Evolutionary conservation across 2,888 invertebrate genomes (phyloP).

Genomic region (Rhopalosiphum nymphaeae): DNA sequence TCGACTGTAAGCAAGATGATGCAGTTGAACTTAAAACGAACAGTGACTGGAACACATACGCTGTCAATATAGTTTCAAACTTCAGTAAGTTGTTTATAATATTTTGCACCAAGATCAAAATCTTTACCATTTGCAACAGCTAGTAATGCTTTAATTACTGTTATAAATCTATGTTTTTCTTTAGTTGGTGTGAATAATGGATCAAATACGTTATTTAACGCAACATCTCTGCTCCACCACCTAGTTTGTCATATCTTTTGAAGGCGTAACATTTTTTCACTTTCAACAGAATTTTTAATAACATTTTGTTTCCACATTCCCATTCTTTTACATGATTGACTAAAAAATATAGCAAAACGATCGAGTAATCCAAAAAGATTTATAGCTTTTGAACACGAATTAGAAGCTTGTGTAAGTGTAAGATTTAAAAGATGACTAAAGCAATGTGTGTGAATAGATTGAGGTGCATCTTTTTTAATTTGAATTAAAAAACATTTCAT

Average conservation of each 20-base stretch:
- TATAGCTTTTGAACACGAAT: neutral
- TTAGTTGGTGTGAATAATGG: neutral
- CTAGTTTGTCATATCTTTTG: slow-evolving; percentile 8
- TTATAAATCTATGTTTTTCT: slow-evolving; percentile 22
- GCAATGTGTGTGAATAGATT: neutral
- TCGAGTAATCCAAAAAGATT: too few relatives aligned
- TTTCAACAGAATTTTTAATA: too few relatives aligned
- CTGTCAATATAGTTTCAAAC: too few relatives aligned
- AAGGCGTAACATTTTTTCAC: neutral
- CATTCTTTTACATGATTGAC: neutral
- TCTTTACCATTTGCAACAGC: too few relatives aligned
- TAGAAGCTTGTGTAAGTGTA: slow-evolving; percentile 2
- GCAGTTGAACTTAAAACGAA: too few relatives aligned
- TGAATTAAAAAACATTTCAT: neutral
- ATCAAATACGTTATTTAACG: slow-evolving; percentile 1
- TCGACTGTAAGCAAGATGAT: too few relatives aligned
- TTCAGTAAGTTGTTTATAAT: neutral
- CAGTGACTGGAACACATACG: too few relatives aligned
- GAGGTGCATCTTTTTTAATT: slow-evolving; percentile 20
- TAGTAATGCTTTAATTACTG: slow-evolving; percentile 11
- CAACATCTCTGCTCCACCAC: neutral
- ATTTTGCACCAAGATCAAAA: neutral
- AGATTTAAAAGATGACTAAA: slow-evolving; percentile 5
- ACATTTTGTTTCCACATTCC: too few relatives aligned
- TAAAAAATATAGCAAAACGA: neutral